These are phyloP conservation scores for Saimiri boliviensis DNA, from an alignment of 2,113 vertebrate genomes.

Conservation along the genomic window DNA sequence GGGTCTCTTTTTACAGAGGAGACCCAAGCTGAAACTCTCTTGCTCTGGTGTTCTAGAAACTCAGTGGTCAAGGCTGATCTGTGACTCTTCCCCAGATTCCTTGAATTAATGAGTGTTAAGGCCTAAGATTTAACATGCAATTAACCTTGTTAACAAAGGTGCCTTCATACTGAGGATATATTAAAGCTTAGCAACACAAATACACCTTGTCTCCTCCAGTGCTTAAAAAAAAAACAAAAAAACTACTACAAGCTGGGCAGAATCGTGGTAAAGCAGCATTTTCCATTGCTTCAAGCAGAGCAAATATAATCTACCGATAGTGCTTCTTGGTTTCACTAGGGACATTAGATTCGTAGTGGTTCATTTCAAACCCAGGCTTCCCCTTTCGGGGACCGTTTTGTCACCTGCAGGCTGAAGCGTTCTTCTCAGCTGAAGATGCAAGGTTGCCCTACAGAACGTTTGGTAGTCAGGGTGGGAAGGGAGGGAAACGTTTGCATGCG, in stretches of 20 bases:
- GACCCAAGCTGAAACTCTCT: background rate
- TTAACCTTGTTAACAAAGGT: background rate
- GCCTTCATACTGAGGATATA: background rate
- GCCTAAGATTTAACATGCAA: background rate
- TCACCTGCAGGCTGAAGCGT: background rate
- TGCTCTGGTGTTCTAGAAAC: background rate
- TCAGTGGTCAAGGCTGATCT: background rate
- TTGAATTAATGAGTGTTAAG: background rate
- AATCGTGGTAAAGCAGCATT: background rate
- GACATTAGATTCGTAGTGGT: background rate
- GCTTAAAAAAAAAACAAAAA: background rate
- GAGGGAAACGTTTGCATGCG: accelerated
- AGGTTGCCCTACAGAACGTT: background rate
- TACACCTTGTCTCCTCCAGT: background rate
- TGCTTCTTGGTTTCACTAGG: background rate
- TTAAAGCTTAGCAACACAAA: background rate
- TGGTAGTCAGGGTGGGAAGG: background rate
- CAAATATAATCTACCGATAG: background rate
- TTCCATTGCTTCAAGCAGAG: background rate
- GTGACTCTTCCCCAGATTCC: background rate
- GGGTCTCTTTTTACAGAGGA: background rate
- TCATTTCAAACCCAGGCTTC: background rate
- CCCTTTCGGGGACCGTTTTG: background rate
- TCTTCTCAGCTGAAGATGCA: background rate
- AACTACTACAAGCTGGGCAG: background rate